Base-by-base conservation (phyloP, 2,797 vertebrate genomes). In the Paramormyrops hopkinsi region DNA sequence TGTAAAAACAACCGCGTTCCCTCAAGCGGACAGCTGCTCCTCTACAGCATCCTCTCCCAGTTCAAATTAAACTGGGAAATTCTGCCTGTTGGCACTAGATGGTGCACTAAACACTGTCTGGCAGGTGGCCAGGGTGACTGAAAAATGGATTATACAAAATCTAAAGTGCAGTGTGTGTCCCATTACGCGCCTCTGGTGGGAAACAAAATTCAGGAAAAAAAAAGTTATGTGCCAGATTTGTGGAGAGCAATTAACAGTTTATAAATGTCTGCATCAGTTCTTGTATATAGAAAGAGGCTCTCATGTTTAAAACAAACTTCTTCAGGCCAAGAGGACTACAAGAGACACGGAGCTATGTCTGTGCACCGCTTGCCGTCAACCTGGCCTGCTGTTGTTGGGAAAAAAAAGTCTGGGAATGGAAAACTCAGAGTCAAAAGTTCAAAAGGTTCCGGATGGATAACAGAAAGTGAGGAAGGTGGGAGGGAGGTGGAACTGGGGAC, bases 31-130 rank as follows among this genome's bases (percentile, higher is more conserved):
- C 53, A 59, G 25, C 33, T 56, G 22, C 53, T 85, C 83, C 48
- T 85, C n/a, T 11, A 4, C 22, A 25, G 51, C 86, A 37, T 87
- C 41, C 44, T 59, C 51, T 87, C 69, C 33, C 69, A 76, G 69
- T 76, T 12, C 17, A 87, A 87, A 87, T n/a, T 59, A 37, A 87
- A 87, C 53, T 19, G 17, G 22, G 54, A 88, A 85, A 33, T 14
- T 86, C 86, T 56, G 54, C 4, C 25, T 25, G 14, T 2, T n/a
- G 87, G 93, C 94, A 94, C 92, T 91, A 94, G 93, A 91, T 92
- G 93, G 92, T 7, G 93, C 90, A 90, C 37, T 91, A 83, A 44
- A 88, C 25, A 89, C 83, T 29, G 0, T 17, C 17, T 33, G 84
- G 56, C n/a, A 25, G 14, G 2, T 59, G n/a, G 33, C 46, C 41